Conservation (phyloP, 2,113 vertebrate species). For the Numenius arquata region DNA sequence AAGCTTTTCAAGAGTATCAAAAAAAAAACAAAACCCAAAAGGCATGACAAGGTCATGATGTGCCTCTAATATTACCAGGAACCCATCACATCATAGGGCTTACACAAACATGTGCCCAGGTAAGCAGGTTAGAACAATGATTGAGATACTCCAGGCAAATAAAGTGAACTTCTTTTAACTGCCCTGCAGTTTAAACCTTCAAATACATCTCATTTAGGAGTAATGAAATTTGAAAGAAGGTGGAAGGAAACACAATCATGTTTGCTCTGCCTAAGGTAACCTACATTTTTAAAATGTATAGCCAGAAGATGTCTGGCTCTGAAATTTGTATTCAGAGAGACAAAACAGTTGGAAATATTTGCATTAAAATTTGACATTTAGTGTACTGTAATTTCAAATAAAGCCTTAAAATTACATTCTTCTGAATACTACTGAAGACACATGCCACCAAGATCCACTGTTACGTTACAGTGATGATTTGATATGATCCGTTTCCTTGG, state of each 20-base stretch:
- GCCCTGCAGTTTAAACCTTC: slow-evolving; percentile 51
- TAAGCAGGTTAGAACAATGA: not conserved
- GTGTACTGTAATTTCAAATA: not conserved
- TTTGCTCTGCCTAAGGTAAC: slow-evolving; percentile 25
- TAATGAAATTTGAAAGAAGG: slow-evolving; percentile 15
- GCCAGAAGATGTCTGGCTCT: not conserved
- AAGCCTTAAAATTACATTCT: slow-evolving; percentile 27
- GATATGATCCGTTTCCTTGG: slow-evolving; percentile 84
- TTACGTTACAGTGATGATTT: slow-evolving; percentile 83
- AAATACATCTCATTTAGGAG: slow-evolving; percentile 23
- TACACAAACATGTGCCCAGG: not conserved
- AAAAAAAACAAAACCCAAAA: not conserved
- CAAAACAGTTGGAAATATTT: slow-evolving; percentile 8
- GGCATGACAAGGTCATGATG: not conserved
- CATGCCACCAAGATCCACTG: slow-evolving; percentile 38
- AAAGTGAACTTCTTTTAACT: slow-evolving; percentile 25
- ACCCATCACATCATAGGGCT: not conserved
- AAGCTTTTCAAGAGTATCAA: not conserved
- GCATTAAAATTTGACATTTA: slow-evolving; percentile 19
- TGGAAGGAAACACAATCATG: slow-evolving; percentile 10
- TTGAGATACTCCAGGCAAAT: slow-evolving; percentile 1
- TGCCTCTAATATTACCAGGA: slow-evolving; percentile 6
- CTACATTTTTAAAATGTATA: slow-evolving; percentile 56
- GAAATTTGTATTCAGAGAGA: slow-evolving; percentile 27
- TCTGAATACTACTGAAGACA: slow-evolving; percentile 9